phyloP scores from a whole-genome alignment of 2,113 vertebrate genomes.

The Trematomus loennbergii region DNA sequence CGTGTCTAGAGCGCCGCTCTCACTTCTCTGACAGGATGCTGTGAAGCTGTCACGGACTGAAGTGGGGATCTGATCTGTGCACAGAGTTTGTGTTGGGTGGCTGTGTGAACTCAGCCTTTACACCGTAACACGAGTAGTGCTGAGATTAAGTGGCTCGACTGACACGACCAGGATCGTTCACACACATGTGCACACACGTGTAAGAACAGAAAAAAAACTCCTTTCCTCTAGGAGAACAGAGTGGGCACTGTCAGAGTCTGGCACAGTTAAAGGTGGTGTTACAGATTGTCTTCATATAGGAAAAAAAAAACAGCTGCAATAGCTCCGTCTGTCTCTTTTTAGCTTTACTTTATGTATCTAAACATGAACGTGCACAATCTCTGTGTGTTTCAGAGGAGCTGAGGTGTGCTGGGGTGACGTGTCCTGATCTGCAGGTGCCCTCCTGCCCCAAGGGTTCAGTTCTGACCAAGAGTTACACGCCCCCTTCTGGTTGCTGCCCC shows the following conservation, averaged over 20 bases:
- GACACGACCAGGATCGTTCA: slow-evolving; percentile 30
- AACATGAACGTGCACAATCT: background rate
- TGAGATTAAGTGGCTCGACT: slow-evolving; percentile 44
- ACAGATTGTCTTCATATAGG: background rate
- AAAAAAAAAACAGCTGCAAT: slow-evolving; percentile 2
- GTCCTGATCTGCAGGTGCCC: slow-evolving; percentile 69
- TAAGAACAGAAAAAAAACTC: slow-evolving; percentile 4
- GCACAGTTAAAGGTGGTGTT: slow-evolving; percentile 5
- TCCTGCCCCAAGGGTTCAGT: slow-evolving; percentile 82
- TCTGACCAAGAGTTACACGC: slow-evolving; percentile 78
- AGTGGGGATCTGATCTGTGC: slow-evolving; percentile 51
- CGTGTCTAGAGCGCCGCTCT: slow-evolving; percentile 45
- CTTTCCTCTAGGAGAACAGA: slow-evolving; percentile 33
- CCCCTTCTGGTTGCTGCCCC: slow-evolving; percentile 82
- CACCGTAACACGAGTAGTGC: slow-evolving; percentile 52
- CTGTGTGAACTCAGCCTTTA: slow-evolving; percentile 50
- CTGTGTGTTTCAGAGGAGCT: slow-evolving; percentile 78
- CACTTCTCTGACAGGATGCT: slow-evolving; percentile 62
- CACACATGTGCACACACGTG: slow-evolving; percentile 5
- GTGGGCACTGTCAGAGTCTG: slow-evolving; percentile 29
- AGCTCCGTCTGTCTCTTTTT: background rate
- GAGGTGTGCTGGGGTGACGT: slow-evolving; percentile 80
- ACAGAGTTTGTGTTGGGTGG: slow-evolving; percentile 51
- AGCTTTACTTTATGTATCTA: background rate
- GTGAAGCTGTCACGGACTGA: slow-evolving; percentile 65